A percentile compares a stretch with the other conserved stretches of the same genome.
phyloP scores from a whole-genome alignment of 2,113 vertebrate species.

The Phocoena phocoena region DNA sequence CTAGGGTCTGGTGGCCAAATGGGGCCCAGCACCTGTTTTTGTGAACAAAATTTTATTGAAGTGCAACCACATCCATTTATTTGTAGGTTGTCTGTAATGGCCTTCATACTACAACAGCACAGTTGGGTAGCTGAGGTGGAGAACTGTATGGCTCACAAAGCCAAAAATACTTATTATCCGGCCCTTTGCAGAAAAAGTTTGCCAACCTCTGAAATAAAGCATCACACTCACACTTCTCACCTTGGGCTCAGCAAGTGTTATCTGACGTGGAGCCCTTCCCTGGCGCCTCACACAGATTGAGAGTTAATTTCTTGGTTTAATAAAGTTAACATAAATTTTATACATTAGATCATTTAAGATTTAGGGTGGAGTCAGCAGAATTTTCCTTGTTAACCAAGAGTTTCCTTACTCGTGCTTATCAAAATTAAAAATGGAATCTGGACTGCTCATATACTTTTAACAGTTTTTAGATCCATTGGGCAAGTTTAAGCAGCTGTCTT shows the following conservation, averaged over 20 bases:
- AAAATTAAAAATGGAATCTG: not conserved
- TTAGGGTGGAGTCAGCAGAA: not conserved
- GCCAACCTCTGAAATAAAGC: not conserved
- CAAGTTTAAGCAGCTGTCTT: not conserved
- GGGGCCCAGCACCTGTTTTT: not conserved
- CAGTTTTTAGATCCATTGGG: not conserved
- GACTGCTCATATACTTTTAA: not conserved
- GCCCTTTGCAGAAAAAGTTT: not conserved
- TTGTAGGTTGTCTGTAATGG: not conserved
- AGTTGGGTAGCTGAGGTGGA: not conserved
- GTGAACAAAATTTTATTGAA: not conserved
- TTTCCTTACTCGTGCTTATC: not conserved
- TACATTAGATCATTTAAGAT: not conserved
- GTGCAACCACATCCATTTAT: not conserved
- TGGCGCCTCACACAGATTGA: not conserved
- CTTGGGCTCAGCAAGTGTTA: not conserved
- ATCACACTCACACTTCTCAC: not conserved
- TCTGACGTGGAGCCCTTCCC: not conserved
- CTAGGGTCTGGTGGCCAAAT: not conserved
- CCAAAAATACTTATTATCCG: not conserved
- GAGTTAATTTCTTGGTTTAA: not conserved
- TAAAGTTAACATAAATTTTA: not conserved
- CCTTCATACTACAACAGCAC: not conserved
- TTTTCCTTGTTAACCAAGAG: slow-evolving; percentile 4
- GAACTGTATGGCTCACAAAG: fast-evolving